Conservation (phyloP, 2,797 vertebrate species). For the Notoglanidium macrostoma region DNA sequence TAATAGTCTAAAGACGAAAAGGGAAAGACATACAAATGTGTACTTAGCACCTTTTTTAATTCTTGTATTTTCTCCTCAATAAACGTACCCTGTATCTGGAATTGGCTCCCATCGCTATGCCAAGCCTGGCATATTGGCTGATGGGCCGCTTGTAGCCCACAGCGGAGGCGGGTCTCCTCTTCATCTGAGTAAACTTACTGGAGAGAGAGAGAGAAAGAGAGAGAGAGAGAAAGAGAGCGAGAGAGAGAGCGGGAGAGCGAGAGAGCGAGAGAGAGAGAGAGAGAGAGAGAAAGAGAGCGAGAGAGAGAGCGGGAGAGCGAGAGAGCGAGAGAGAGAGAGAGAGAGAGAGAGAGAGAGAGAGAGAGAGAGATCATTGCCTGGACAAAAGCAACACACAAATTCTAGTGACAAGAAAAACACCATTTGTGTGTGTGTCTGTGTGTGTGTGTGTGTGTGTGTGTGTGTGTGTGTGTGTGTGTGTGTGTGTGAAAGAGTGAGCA, state of each 20-base stretch:
- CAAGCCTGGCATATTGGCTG: conserved; percentile 89
- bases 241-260: no score
- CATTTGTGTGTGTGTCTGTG: neutral
- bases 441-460: conserved; percentile 10
- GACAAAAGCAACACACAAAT: conserved; percentile 11
- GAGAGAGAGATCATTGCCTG: conserved; percentile 19
- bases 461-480: neutral
- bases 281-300: conserved; percentile 27
- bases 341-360: conserved; percentile 36
- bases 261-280: conserved; percentile 37
- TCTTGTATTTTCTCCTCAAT: neutral
- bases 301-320: neutral
- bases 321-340: conserved; percentile 34
- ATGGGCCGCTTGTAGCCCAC: conserved; percentile 96
- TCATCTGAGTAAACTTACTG: conserved; percentile 87
- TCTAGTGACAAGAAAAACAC: conserved; percentile 5
- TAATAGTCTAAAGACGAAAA: neutral
- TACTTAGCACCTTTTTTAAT: neutral
- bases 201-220: neutral
- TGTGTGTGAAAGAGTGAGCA: neutral
- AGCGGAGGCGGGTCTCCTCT: conserved; percentile 86
- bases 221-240: conserved; percentile 28
- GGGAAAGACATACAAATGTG: neutral
- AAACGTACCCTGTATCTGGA: conserved; percentile 87
- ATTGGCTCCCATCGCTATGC: conserved; percentile 88